phyloP scores from a whole-genome alignment of 2,113 vertebrate genomes.

The Cavia porcellus region DNA sequence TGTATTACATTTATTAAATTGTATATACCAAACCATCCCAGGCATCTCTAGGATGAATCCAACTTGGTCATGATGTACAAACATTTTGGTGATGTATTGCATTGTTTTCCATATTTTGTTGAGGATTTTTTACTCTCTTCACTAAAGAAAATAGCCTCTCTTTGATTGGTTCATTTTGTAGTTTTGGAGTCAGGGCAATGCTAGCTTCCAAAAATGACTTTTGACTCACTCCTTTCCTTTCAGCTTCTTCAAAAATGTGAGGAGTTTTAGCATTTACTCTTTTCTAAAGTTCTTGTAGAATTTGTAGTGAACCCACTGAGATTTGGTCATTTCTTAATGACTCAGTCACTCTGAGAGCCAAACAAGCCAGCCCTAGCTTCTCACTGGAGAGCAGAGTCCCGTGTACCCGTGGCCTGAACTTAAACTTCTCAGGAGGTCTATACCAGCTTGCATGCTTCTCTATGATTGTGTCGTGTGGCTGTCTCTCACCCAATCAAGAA shows the following conservation, averaged over 20 bases:
- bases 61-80: background rate
- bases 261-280: background rate
- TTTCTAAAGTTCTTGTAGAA: background rate
- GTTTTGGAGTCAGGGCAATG: background rate
- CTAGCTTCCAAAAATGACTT: background rate
- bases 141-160: background rate
- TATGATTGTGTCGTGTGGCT: background rate
- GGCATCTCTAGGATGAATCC: background rate
- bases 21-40: background rate
- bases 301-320: background rate
- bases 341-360: background rate
- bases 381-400: background rate
- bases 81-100: background rate
- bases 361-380: background rate
- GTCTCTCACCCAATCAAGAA: background rate
- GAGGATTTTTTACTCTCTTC: background rate
- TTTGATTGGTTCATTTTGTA: background rate
- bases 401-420: background rate
- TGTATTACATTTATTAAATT: background rate
- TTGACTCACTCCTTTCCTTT: background rate
- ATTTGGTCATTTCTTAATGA: background rate
- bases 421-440: background rate
- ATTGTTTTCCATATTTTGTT: background rate
- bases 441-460: background rate
- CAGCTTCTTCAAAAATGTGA: background rate